Base-by-base conservation (phyloP, 2,113 vertebrate genomes). In the Chaetodon trifascialis region DNA sequence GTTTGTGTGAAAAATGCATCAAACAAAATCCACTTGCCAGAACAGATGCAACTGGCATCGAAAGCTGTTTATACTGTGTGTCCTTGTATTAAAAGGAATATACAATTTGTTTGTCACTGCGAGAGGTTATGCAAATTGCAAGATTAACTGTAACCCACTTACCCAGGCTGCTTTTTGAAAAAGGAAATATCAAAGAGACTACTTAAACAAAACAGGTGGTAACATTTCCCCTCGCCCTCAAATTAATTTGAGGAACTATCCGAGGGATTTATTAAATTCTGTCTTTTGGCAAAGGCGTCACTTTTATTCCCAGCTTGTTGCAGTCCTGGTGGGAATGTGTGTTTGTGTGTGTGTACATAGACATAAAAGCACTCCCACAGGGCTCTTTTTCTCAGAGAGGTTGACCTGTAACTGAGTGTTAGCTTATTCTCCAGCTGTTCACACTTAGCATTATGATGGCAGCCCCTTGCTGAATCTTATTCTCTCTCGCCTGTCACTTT, bases 111-210 rank as follows among this genome's bases (percentile, higher is more conserved):
- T 92, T 92, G 70, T 47, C 90, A 68, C 88, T 56, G 89, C 80
- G 74, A 81, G 79, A 82, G 69, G 90, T 77, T 88, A 76, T 93
- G 92, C 89, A 93, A 92, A 95, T 95, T 89, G 67, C 42, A 70
- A 86, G 88, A 91, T 93, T 93, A 92, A 82, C 71, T 87, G 71
- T 74, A 94, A 73, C 89, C 90, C 86, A 90, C 90, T 91, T 92
- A 90, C 60, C 72, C 86, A 9, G 46, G 72, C 42, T 84, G 78
- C 89, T 87, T 92, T 93, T 92, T 89, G 73, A 88, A 92, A 92
- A 86, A 86, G 67, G 86, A 88, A 89, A 84, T 90, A 94, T 94
- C 94, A 95, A 94, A 95, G 93, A 94, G 93, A 94, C 91, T 94
- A 47, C 87, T 87, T 92, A 86, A 95, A 91, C 85, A 90, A 94